phyloP scores from a whole-genome alignment of 2,797 vertebrate genomes.

The Coilia nasus region DNA sequence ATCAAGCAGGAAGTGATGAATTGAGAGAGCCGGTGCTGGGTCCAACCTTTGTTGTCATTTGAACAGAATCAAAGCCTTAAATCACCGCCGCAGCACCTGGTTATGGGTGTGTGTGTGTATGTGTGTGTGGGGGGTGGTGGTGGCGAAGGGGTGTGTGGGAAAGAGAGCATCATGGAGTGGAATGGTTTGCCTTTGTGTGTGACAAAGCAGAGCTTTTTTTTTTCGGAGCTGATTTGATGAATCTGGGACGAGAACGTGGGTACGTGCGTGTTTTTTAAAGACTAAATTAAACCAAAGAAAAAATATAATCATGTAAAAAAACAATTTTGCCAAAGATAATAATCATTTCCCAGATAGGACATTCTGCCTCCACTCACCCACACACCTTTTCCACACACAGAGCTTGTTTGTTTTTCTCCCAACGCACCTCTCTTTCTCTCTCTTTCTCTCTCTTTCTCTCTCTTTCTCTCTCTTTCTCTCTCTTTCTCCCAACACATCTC shows the following conservation, averaged over 20 bases:
- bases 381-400: background rate
- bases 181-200: background rate
- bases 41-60: slow-evolving; percentile 81
- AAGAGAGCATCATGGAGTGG: slow-evolving; percentile 51
- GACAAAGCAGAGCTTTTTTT: background rate
- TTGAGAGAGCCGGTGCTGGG: slow-evolving; percentile 73
- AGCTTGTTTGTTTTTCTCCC: background rate
- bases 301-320: background rate
- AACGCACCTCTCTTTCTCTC: too few species aligned
- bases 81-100: slow-evolving; percentile 77
- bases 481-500: too few species aligned
- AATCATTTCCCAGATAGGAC: slow-evolving; percentile 4
- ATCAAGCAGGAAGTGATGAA: slow-evolving; percentile 79
- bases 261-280: background rate
- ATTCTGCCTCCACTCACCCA: background rate
- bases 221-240: slow-evolving; percentile 21
- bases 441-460: background rate
- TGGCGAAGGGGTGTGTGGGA: slow-evolving; percentile 50
- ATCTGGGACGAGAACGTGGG: background rate
- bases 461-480: background rate
- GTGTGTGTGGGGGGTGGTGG: slow-evolving; percentile 69
- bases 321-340: background rate
- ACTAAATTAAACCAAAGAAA: background rate
- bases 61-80: slow-evolving; percentile 83
- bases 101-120: slow-evolving; percentile 41